Conservation (phyloP, 2,797 vertebrate species). For the Ibycter americanus region DNA sequence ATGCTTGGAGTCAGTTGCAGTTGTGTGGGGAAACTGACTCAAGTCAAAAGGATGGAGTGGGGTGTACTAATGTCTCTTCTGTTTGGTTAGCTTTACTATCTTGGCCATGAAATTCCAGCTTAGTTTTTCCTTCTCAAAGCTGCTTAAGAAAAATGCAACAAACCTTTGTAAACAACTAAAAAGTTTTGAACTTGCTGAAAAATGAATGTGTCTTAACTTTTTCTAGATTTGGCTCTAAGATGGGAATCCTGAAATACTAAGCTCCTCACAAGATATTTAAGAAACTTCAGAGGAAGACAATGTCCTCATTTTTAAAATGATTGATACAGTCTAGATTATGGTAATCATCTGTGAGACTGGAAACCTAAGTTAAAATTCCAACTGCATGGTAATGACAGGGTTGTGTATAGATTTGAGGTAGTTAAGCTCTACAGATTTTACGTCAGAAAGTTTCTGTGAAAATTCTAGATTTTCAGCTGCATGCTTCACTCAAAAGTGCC, state of each 20-base stretch:
- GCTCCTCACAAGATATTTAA: not conserved
- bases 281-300: not conserved
- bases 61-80: not conserved
- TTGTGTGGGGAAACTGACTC: not conserved
- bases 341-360: not conserved
- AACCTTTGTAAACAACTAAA: not conserved
- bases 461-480: not conserved
- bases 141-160: not conserved
- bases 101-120: not conserved
- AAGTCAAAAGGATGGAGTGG: not conserved
- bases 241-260: not conserved
- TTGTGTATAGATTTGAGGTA: not conserved
- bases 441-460: not conserved
- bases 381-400: not conserved
- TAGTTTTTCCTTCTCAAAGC: not conserved
- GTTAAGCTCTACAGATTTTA: not conserved
- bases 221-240: not conserved
- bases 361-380: not conserved
- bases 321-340: not conserved
- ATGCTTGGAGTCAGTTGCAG: not conserved
- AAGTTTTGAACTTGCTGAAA: not conserved
- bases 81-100: not conserved
- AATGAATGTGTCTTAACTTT: not conserved
- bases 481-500: not conserved
- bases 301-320: not conserved